These are phyloP conservation scores for Eristalinus aeneus DNA, from an alignment of 2,888 invertebrate species.

Conservation along the genomic window DNA sequence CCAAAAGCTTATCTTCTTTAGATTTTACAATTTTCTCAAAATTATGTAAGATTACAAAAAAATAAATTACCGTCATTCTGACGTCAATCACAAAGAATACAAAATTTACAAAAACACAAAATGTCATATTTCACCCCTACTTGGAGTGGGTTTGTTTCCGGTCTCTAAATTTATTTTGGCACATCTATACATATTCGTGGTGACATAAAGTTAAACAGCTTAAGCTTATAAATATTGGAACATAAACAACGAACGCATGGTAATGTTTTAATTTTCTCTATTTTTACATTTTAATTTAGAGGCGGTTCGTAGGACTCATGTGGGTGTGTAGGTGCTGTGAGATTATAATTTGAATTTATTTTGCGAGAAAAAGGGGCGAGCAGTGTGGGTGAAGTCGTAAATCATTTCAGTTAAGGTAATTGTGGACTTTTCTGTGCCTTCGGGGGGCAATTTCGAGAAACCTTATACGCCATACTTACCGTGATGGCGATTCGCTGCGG, in stretches of 20 bases:
- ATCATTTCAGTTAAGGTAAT: neutral
- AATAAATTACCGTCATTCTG: slow-evolving; percentile 46
- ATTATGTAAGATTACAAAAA: neutral
- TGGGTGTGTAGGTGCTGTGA: neutral
- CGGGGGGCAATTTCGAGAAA: neutral
- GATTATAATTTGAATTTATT: neutral
- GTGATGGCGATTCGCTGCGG: neutral
- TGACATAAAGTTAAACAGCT: neutral
- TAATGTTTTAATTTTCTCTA: neutral
- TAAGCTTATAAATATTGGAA: neutral
- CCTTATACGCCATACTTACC: neutral
- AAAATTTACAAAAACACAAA: slow-evolving; percentile 11
- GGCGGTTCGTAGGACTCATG: neutral
- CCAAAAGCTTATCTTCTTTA: neutral
- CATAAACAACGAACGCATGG: neutral
- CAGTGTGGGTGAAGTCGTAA: neutral
- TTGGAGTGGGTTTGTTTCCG: neutral
- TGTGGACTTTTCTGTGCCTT: neutral
- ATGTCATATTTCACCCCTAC: neutral
- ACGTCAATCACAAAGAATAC: slow-evolving; percentile 43
- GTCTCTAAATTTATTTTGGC: slow-evolving; percentile 62
- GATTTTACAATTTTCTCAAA: neutral
- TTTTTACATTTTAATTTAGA: neutral
- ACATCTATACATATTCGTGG: slow-evolving; percentile 51
- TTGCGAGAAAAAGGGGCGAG: neutral